Evolutionary conservation across 2,888 invertebrate genomes (phyloP), one percentile per base, ranked within the genome.

Genomic region (Abscondita cerata): DNA sequence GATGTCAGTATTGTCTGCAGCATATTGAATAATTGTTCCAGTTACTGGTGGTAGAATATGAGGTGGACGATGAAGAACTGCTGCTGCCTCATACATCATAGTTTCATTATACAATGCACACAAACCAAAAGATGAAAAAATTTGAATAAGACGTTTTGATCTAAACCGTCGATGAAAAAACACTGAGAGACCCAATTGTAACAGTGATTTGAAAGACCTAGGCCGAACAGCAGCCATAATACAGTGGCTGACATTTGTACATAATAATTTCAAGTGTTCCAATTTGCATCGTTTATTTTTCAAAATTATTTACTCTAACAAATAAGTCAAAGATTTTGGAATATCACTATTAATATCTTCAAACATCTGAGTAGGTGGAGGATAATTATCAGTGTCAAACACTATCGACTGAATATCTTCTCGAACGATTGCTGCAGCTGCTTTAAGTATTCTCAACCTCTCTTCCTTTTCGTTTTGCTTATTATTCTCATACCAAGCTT

Each of bases 401-500:
- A n/a, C n/a, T n/a, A n/a, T n/a, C n/a, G n/a, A n/a, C n/a, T n/a
- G n/a, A n/a, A n/a, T n/a, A n/a, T n/a, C n/a, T n/a, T n/a, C n/a
- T n/a, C n/a, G n/a, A n/a, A n/a, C n/a, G n/a, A n/a, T n/a, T n/a
- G n/a, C n/a, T n/a, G n/a, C n/a, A n/a, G n/a, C n/a, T n/a, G 25
- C 16, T n/a, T n/a, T n/a, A n/a, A n/a, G n/a, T n/a, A 60, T 47
- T 66, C 55, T 68, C 6, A 66, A 68, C 57, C 69, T 66, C 61
- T 72, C 59, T 69, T 71, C 68, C 48, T 62, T 68, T 68, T 67
- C 46, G 70, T 70, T 67, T 56, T 4, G n/a, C 4, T 15, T 64
- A 68, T 69, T 69, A 58, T 72, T 71, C 53, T 71, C 69, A 50
- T 62, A 67, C 68, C 69, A 72, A 36, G n/a, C n/a, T n/a, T n/a